These are phyloP conservation scores for Megaceryle alcyon DNA, from an alignment of 2,797 vertebrate genomes.

Conservation along the genomic window DNA sequence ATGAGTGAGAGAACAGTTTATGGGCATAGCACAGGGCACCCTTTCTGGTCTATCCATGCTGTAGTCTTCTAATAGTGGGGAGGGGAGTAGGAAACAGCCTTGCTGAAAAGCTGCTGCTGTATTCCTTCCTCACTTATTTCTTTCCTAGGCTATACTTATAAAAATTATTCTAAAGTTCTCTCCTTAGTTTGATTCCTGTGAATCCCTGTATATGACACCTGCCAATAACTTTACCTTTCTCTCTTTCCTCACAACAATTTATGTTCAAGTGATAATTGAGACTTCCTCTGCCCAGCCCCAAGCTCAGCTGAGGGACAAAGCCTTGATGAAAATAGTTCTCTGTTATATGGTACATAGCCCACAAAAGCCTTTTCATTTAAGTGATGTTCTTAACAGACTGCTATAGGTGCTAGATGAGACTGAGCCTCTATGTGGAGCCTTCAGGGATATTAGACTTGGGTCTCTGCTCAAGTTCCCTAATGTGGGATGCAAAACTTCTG, in stretches of 20 bases:
- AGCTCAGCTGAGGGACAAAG: neutral
- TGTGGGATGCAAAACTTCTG: neutral
- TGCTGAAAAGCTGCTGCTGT: neutral
- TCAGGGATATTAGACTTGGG: neutral
- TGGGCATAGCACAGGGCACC: neutral
- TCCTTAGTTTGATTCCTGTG: neutral
- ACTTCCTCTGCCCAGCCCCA: accelerated
- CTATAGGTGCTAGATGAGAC: neutral
- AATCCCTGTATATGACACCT: neutral
- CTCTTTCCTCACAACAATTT: neutral
- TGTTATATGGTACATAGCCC: neutral
- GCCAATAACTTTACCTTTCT: neutral
- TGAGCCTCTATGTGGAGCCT: neutral
- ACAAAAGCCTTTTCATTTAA: neutral
- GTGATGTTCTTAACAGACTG: neutral
- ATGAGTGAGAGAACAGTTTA: neutral
- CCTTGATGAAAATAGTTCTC: neutral
- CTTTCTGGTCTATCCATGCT: neutral
- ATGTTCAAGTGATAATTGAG: neutral
- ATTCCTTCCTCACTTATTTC: neutral
- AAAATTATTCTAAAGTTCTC: neutral
- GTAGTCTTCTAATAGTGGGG: neutral
- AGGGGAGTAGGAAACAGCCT: neutral
- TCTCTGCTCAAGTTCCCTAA: neutral
- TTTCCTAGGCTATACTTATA: neutral